phyloP scores from a whole-genome alignment of 2,888 invertebrate species.

The Argyra leucocephala region DNA sequence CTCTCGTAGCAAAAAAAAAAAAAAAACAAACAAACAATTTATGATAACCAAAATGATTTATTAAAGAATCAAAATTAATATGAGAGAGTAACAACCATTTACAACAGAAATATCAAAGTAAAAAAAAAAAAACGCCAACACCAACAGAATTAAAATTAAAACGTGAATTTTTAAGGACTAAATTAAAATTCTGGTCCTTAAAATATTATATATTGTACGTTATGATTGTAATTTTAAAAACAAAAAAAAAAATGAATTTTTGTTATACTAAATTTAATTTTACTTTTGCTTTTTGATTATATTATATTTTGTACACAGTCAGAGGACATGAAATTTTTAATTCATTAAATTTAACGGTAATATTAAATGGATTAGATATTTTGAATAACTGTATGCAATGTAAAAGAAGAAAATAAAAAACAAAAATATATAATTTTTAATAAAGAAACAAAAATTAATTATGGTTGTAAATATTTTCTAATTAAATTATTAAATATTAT shows the following conservation, averaged over 20 bases:
- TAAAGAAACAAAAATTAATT: background rate
- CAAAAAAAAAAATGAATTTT: background rate
- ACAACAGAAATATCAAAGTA: no score
- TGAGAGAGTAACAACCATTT: background rate
- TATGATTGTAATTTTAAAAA: no score
- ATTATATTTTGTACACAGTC: no score
- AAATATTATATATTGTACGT: background rate
- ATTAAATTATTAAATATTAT: background rate
- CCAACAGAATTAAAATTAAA: background rate
- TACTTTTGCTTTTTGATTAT: no score
- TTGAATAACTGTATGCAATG: no score
- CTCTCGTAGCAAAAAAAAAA: background rate
- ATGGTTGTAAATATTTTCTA: background rate
- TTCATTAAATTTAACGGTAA: background rate
- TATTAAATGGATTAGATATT: background rate
- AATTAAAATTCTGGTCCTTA: slow-evolving; percentile 3
- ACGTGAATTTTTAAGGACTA: background rate
- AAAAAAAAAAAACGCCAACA: background rate
- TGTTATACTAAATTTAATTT: no score
- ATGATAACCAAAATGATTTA: slow-evolving; percentile 2
- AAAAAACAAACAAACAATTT: background rate
- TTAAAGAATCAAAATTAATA: slow-evolving; percentile 6
- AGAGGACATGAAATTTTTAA: background rate
- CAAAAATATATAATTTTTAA: background rate
- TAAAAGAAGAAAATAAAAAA: background rate